These are phyloP conservation scores for Salvator merianae DNA, from an alignment of 2,113 vertebrate genomes.

Conservation along the genomic window DNA sequence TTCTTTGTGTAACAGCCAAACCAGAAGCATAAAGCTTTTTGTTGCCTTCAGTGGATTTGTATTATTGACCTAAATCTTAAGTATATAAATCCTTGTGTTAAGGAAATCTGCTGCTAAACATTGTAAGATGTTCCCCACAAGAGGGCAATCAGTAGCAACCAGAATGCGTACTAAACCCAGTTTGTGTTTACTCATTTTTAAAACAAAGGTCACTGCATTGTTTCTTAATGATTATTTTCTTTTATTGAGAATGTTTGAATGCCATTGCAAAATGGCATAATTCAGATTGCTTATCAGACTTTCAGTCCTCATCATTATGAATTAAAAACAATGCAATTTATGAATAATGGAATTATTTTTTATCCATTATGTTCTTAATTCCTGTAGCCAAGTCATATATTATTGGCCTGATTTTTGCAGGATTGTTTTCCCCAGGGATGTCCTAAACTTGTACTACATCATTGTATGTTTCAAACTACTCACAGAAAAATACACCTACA, in stretches of 20 bases:
- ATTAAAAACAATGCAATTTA: too few relatives aligned
- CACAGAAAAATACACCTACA: too few relatives aligned
- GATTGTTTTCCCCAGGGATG: too few relatives aligned
- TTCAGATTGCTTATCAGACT: too few relatives aligned
- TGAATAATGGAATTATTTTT: too few relatives aligned
- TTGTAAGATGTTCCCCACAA: slow-evolving; percentile 19
- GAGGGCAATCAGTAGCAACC: slow-evolving; percentile 37
- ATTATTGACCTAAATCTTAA: background rate
- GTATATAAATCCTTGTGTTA: background rate
- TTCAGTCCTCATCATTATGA: too few relatives aligned
- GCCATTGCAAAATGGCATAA: background rate
- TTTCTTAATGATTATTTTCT: background rate
- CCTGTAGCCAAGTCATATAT: too few relatives aligned
- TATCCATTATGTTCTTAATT: too few relatives aligned
- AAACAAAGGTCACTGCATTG: background rate
- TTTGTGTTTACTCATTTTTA: background rate
- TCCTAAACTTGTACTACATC: too few relatives aligned
- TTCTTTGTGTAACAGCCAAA: background rate
- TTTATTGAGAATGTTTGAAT: background rate
- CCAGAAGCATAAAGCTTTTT: background rate
- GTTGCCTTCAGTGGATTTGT: background rate
- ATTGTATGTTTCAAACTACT: too few relatives aligned
- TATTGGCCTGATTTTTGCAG: too few relatives aligned
- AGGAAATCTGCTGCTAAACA: background rate
- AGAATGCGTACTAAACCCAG: background rate